Conservation (phyloP, 64 coral and sea anemone species). For the Montipora foliosa region DNA sequence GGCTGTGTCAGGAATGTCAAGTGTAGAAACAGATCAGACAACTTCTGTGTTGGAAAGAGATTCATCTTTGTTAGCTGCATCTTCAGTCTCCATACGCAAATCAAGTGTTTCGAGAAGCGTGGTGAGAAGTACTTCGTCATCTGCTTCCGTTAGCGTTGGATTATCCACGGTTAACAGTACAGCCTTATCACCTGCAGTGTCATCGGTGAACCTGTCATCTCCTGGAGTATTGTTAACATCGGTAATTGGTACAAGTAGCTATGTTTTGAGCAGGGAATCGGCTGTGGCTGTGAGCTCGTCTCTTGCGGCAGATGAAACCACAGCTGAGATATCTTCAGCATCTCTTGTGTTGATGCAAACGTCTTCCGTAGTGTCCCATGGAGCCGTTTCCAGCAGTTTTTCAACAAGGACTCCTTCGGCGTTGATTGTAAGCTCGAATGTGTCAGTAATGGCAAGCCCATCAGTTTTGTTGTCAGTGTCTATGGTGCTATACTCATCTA, state of each 20-base stretch:
- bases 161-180: neutral
- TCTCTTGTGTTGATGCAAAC: no score
- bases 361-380: no score
- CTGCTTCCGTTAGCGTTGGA: neutral
- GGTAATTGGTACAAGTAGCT: neutral
- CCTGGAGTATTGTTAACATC: neutral
- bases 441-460: no score
- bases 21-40: neutral
- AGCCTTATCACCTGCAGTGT: neutral
- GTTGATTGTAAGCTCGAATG: no score
- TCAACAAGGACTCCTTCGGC: no score
- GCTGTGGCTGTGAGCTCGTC: no score
- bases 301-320: no score
- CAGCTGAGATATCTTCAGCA: no score
- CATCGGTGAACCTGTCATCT: neutral
- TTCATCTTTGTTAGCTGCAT: neutral
- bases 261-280: no score
- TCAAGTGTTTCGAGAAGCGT: neutral
- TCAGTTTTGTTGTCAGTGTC: no score
- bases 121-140: neutral
- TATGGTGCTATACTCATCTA: no score
- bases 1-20: neutral
- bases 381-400: no score
- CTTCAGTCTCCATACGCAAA: neutral
- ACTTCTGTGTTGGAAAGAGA: neutral